Conservation (phyloP, 2,888 invertebrate genomes). For the Phragmatobia fuliginosa region DNA sequence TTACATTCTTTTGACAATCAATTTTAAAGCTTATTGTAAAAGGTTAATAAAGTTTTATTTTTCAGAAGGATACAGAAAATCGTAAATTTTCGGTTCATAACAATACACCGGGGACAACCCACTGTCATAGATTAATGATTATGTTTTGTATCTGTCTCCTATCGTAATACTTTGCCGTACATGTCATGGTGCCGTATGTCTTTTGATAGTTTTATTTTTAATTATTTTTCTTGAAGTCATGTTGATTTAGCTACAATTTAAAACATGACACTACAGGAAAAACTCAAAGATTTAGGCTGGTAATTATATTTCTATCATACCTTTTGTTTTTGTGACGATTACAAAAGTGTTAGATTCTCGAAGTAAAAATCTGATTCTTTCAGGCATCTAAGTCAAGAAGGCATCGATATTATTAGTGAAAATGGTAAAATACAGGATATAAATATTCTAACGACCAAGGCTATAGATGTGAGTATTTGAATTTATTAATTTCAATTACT, state of each 20-base stretch:
- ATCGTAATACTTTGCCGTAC: conserved; percentile 42
- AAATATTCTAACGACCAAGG: conserved; percentile 88
- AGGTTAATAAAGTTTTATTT: no score
- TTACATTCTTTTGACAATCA: no score
- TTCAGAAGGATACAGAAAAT: no score
- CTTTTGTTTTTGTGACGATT: conserved; percentile 26
- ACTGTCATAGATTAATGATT: conserved; percentile 18
- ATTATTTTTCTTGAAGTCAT: conserved; percentile 73
- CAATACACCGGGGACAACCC: neutral
- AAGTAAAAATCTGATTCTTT: conserved; percentile 61
- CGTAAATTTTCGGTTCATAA: neutral
- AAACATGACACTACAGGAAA: conserved; percentile 88
- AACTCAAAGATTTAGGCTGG: conserved; percentile 90
- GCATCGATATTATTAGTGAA: conserved; percentile 89
- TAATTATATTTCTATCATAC: conserved; percentile 68
- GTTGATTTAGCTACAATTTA: conserved; percentile 70
- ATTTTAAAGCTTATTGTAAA: no score
- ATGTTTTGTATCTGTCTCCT: conserved; percentile 26
- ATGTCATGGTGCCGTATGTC: conserved; percentile 73
- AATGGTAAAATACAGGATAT: conserved; percentile 88
- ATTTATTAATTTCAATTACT: conserved; percentile 22
- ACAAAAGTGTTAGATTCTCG: conserved; percentile 22
- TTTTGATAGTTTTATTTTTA: conserved; percentile 68
- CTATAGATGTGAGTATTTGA: conserved; percentile 89
- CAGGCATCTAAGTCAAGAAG: conserved; percentile 92